Evolutionary conservation across 2,113 vertebrate genomes (phyloP).

Genomic region (Dipodomys spectabilis): DNA sequence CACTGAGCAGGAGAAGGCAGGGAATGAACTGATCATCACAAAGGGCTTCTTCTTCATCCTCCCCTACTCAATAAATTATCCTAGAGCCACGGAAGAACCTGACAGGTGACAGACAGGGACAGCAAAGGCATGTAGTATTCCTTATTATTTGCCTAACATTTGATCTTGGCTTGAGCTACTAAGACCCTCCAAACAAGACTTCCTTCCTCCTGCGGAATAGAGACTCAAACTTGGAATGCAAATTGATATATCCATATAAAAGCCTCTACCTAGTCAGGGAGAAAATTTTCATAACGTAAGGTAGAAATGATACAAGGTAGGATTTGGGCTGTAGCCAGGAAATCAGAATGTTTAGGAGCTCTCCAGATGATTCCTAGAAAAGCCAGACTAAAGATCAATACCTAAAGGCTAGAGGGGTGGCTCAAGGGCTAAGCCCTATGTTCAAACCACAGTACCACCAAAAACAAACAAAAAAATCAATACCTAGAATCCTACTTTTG

Average conservation of each 20-base stretch:
- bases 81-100: not conserved
- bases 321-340: not conserved
- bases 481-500: not conserved
- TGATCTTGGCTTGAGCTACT: not conserved
- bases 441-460: not conserved
- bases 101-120: not conserved
- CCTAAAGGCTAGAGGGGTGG: not conserved
- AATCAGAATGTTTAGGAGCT: not conserved
- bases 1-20: not conserved
- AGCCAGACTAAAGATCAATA: not conserved
- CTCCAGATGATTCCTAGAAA: not conserved
- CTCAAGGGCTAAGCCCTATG: too few relatives aligned
- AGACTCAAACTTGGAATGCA: constrained; percentile 8
- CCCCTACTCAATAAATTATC: too few relatives aligned
- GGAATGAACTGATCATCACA: not conserved
- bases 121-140: not conserved
- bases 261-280: not conserved
- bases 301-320: not conserved
- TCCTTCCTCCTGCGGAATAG: not conserved
- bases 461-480: not conserved
- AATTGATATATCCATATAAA: not conserved
- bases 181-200: not conserved
- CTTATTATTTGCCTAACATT: not conserved
- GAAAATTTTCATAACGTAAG: not conserved
- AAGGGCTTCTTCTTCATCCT: not conserved